Evolutionary conservation across 2,797 vertebrate species (phyloP).

Genomic region (Lophotriccus pileatus): DNA sequence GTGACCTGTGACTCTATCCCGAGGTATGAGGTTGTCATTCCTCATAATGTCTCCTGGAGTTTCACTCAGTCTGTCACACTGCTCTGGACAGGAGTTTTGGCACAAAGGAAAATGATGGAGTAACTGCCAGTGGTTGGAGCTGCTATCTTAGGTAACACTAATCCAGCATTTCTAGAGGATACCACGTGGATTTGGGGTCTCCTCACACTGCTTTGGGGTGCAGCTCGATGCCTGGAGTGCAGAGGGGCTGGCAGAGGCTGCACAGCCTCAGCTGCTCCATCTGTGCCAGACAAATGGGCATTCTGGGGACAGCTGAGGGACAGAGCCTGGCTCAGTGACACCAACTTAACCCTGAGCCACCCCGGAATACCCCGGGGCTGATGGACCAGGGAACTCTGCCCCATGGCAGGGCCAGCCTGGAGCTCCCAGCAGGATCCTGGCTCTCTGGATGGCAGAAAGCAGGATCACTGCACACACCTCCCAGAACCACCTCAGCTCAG

Average conservation of each 20-base stretch:
- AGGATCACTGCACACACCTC: not conserved
- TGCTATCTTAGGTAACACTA: not conserved
- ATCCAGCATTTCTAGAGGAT: not conserved
- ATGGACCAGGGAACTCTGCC: not conserved
- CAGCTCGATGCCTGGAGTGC: accelerated
- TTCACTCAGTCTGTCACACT: not conserved
- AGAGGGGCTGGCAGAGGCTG: not conserved
- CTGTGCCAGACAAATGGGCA: not conserved
- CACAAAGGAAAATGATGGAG: not conserved
- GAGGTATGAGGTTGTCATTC: conserved; percentile 8
- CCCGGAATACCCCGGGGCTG: not conserved
- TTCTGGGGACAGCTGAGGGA: not conserved
- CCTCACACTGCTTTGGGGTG: not conserved
- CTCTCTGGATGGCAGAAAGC: not conserved
- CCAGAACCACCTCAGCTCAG: not conserved
- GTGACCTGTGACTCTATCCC: conserved; percentile 29
- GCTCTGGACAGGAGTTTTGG: not conserved
- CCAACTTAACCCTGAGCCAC: not conserved
- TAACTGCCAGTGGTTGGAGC: not conserved
- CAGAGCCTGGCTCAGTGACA: not conserved
- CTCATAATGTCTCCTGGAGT: not conserved
- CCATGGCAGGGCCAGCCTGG: not conserved
- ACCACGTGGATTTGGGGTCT: not conserved
- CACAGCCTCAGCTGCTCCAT: not conserved
- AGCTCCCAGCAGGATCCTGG: accelerated